Evolutionary conservation across 1,140 invertebrate species (phyloP), one percentile per base, ranked within the genome.

Genomic region (Pteromalus puparum): DNA sequence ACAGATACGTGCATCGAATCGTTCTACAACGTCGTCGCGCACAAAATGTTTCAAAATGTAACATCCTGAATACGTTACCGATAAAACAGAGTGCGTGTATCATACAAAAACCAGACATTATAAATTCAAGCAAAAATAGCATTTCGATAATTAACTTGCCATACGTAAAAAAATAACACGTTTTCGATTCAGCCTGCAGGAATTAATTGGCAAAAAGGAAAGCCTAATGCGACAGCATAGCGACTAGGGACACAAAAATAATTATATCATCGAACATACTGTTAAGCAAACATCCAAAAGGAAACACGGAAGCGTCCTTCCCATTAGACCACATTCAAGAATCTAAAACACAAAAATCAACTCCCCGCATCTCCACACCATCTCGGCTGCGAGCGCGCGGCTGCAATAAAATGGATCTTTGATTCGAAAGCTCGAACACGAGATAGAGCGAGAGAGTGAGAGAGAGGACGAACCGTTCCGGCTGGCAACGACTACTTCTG

Each of bases 211-310:
- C 9, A 53, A 53, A 53, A 53, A 53, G 48, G 18, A 53, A 53
- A 53, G 48, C 15, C 13, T 53, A 18, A 48, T 15, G n/a, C n/a
- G 46, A 48, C 10, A 48, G 12, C 5, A 21, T 4, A 61, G 46
- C 9, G 12, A 48, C 30, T 34, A 0, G 30, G 30, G 2, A 61
- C 0, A 61, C 21, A 61, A 61, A 61, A 61, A 61, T 61, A 61
- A 61, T 61, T 61, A 61, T 61, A 61, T 61, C 53, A 61, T 61
- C 53, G 53, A 1, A n/a, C 18, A 61, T 61, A n/a, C 77, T 34
- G 77, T 42, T 79, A 79, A 79, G 42, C 61, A 68, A 42, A n/a
- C 30, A 24, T 67, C 46, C n/a, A 79, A 79, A 79, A 65, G 30
- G 34, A 78, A 61, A 61, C 0, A 61, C 53, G 53, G 18, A 48